Evolutionary conservation across 2,113 vertebrate genomes (phyloP).

Genomic region (Eidolon helvum): DNA sequence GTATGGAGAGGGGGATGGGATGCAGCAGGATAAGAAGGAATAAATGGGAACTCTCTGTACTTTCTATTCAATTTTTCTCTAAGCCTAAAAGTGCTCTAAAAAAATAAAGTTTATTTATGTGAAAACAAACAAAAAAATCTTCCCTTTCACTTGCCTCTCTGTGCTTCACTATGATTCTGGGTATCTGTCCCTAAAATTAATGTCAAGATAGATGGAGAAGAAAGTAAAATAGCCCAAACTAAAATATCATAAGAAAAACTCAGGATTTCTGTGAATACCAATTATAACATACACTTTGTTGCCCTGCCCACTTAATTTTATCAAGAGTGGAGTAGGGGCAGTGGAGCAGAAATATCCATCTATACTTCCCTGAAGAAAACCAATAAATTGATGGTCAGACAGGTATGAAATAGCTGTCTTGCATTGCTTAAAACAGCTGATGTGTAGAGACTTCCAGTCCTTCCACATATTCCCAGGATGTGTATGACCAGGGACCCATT

Average conservation of each 20-base stretch:
- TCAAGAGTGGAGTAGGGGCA: accelerated
- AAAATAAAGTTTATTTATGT: not conserved
- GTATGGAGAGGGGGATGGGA: not conserved
- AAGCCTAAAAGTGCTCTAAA: not conserved
- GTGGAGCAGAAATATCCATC: not conserved
- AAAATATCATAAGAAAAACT: not conserved
- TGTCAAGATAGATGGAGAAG: not conserved
- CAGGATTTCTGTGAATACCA: not conserved
- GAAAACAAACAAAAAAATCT: not conserved
- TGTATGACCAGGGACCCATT: not conserved
- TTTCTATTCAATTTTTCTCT: not conserved
- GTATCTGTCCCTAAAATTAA: not conserved
- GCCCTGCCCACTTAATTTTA: not conserved
- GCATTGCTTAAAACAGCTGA: not conserved
- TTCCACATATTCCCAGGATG: not conserved
- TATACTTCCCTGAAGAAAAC: not conserved
- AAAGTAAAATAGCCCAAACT: not conserved
- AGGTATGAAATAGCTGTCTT: not conserved
- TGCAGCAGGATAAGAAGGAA: not conserved
- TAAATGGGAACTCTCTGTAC: not conserved
- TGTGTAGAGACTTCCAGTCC: not conserved
- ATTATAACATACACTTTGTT: not conserved
- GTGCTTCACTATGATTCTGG: not conserved
- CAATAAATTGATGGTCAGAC: not conserved
- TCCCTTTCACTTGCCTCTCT: not conserved